Base-by-base conservation (phyloP, 2,797 vertebrate genomes). In the Selene dorsalis region DNA sequence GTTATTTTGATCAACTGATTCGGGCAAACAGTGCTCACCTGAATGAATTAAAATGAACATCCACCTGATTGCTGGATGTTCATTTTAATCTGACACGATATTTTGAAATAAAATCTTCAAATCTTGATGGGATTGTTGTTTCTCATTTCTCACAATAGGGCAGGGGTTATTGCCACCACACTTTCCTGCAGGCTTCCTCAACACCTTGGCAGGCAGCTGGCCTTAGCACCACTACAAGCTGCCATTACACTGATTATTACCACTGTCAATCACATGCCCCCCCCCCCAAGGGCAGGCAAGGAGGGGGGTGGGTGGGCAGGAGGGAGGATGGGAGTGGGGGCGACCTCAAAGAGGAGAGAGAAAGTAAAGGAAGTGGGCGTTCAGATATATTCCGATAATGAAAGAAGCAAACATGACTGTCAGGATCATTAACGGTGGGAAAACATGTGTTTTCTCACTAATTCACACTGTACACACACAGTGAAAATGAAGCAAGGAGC, bases 191-290 rank as follows among this genome's bases (percentile, higher is more conserved):
- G 84, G 84, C 84, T 85, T 76, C 83, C 76, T 82, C 77, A 38
- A 88, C 92, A 93, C 92, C 90, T 92, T 84, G 81, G 83, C 77
- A 71, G 84, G 71, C 91, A 92, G 84, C 89, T 92, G 91, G 86
- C 79, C 80, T 69, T n/a, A 28, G 47, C 22, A 1, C 73, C 79
- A 35, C 72, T 3, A 67, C 80, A 22, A 53, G 69, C 88, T 71
- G 75, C 87, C 82, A 93, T 94, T 93, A 93, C 80, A 39, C 63
- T 60, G 91, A 94, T 94, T 89, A 93, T 88, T 89, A 88, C 75
- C 62, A 48, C 85, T 87, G 93, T 93, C 93, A 84, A 88, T 93
- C 92, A 90, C 66, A 75, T 2, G 67, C 64, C 73, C 63, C 66
- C 66, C 55, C 73, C 39, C 24, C 45, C n/a, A 30, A 3, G 77